These are phyloP conservation scores for Penaeus monodon DNA, from an alignment of 2,888 invertebrate species.

Conservation along the genomic window DNA sequence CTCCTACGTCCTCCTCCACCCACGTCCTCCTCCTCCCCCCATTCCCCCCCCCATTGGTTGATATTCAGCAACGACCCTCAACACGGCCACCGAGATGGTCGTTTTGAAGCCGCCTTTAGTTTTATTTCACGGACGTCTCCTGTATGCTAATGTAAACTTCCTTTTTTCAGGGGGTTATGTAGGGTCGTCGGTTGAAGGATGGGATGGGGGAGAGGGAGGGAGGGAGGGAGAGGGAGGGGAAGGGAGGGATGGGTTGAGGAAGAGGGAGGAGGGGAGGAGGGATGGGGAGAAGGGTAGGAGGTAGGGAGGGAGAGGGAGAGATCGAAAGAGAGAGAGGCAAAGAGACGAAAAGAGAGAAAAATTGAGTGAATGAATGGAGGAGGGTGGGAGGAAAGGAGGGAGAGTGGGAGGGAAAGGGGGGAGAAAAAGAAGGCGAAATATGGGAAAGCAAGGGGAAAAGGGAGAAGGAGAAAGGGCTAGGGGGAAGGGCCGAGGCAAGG, in stretches of 20 bases:
- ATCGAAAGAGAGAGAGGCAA: too few relatives aligned
- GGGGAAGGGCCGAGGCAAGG: too few relatives aligned
- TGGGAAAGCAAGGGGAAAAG: not conserved
- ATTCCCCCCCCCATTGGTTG: not conserved
- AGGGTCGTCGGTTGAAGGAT: too few relatives aligned
- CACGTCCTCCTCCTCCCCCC: not conserved
- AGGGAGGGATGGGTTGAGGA: accelerated
- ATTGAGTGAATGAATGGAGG: not conserved
- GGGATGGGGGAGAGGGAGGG: too few relatives aligned
- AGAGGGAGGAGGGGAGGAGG: too few relatives aligned
- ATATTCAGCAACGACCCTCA: too few relatives aligned
- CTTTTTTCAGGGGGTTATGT: not conserved
- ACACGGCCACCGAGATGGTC: too few relatives aligned
- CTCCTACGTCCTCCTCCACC: not conserved
- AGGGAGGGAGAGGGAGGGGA: too few relatives aligned
- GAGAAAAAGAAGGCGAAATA: not conserved
- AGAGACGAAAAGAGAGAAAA: too few relatives aligned
- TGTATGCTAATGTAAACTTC: not conserved
- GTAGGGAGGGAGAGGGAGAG: too few relatives aligned
- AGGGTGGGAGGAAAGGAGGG: too few relatives aligned
- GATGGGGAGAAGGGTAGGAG: too few relatives aligned
- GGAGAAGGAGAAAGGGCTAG: not conserved
- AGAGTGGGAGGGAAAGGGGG: not conserved
- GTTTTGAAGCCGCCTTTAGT: not conserved
- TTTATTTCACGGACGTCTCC: not conserved